Conservation (phyloP, 2,113 vertebrate species). For the Stigmatopora argus region DNA sequence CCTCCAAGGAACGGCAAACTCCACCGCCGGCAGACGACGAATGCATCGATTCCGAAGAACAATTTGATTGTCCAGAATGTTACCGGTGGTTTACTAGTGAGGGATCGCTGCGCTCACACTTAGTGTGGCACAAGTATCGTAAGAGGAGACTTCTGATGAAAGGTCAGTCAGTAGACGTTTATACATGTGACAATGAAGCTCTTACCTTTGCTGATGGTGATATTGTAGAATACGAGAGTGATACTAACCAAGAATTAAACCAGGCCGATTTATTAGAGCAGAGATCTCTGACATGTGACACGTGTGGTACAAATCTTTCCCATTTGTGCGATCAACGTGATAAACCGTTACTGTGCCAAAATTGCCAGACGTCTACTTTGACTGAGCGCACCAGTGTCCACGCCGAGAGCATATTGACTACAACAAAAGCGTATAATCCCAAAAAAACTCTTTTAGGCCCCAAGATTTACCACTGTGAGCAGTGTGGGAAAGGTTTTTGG, state of each 20-base stretch:
- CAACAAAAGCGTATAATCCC: constrained; percentile 68
- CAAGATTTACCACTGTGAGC: constrained; percentile 71
- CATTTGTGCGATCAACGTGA: constrained; percentile 60
- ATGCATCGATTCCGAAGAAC: constrained; percentile 24
- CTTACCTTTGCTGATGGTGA: constrained; percentile 39
- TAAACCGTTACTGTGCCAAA: constrained; percentile 57
- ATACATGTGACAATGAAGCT: constrained; percentile 54
- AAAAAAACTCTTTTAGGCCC: constrained; percentile 74
- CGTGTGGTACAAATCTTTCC: constrained; percentile 65
- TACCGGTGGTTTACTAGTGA: constrained; percentile 61
- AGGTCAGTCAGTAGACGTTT: constrained; percentile 49
- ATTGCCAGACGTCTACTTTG: constrained; percentile 61
- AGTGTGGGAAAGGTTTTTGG: constrained; percentile 75
- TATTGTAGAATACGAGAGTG: constrained; percentile 43
- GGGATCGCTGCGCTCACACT: constrained; percentile 63
- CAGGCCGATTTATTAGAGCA: constrained; percentile 47
- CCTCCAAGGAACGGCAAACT: constrained; percentile 16
- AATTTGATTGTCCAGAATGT: constrained; percentile 63
- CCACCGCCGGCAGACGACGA: neutral
- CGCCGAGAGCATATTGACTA: constrained; percentile 24
- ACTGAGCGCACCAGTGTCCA: constrained; percentile 60
- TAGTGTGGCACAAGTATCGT: constrained; percentile 63
- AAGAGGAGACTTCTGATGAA: constrained; percentile 48
- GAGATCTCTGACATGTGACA: constrained; percentile 50
- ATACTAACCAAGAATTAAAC: constrained; percentile 28